Conservation (phyloP, 1,140 invertebrate genomes). For the Drosophila ironensis region DNA sequence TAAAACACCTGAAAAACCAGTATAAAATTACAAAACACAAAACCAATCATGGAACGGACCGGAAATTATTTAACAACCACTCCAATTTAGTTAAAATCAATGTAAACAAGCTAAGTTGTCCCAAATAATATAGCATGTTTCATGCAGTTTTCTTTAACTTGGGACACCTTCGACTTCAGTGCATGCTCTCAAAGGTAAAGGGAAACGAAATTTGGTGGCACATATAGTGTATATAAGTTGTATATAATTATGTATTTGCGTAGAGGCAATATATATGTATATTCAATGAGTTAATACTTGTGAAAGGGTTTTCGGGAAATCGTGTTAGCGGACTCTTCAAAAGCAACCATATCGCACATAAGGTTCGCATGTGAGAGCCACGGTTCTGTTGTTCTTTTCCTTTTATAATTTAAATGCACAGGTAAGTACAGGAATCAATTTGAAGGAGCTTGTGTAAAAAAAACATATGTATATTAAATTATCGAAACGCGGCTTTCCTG, state of each 20-base stretch:
- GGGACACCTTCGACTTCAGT: no score
- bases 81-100: no score
- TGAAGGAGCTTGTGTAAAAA: conserved; percentile 14
- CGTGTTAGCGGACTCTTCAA: conserved; percentile 45
- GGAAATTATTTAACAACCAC: no score
- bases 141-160: no score
- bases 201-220: conserved; percentile 42
- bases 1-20: no score
- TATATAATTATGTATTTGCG: conserved; percentile 50
- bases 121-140: no score
- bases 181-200: no score
- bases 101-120: no score
- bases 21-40: no score
- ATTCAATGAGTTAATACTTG: conserved; percentile 77
- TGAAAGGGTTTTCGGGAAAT: conserved; percentile 52
- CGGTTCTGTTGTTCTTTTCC: conserved; percentile 16
- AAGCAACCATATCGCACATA: conserved; percentile 55
- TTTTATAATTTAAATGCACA: conserved; percentile 56
- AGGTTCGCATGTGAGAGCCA: no score
- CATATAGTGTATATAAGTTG: no score
- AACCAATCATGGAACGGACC: no score
- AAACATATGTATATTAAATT: conserved; percentile 39
- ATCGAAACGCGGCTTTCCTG: conserved; percentile 51
- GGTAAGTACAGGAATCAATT: conserved; percentile 48
- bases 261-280: conserved; percentile 55